A percentile compares a stretch with the other conserved stretches of the same genome.
phyloP scores from a whole-genome alignment of 2,888 invertebrate species.

The Mactromeris polynyma region DNA sequence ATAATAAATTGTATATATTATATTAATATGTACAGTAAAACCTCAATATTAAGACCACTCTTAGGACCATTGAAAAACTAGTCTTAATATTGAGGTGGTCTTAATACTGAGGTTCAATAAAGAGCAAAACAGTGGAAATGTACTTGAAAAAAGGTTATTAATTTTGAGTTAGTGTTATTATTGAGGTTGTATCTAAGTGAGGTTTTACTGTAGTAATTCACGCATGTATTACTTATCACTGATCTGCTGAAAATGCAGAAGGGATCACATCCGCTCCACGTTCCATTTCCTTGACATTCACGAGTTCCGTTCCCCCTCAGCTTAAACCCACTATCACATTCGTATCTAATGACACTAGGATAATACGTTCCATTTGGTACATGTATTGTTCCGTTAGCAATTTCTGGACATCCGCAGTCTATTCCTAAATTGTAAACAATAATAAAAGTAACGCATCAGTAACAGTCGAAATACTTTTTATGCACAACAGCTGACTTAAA shows the following conservation, averaged over 20 bases:
- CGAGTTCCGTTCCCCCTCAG: slow-evolving; percentile 74
- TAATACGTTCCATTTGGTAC: neutral
- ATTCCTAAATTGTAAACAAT: neutral
- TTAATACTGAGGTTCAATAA: too few relatives aligned
- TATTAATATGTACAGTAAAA: too few relatives aligned
- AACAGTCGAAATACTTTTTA: neutral
- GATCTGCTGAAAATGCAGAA: slow-evolving; percentile 33
- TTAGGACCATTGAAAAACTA: too few relatives aligned
- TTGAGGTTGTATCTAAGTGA: too few relatives aligned
- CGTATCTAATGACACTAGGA: slow-evolving; percentile 57
- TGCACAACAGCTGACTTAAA: neutral
- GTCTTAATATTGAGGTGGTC: too few relatives aligned
- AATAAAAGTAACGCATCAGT: neutral
- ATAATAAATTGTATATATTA: too few relatives aligned
- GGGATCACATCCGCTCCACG: slow-evolving; percentile 73
- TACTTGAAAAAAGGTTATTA: too few relatives aligned
- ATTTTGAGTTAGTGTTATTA: too few relatives aligned
- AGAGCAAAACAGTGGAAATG: too few relatives aligned
- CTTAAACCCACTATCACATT: slow-evolving; percentile 76
- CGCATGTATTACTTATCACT: too few relatives aligned
- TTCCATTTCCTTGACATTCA: slow-evolving; percentile 78
- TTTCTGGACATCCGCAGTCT: neutral
- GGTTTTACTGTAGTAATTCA: too few relatives aligned
- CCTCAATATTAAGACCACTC: too few relatives aligned
- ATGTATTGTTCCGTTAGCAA: neutral